Percentiles rank a stretch among this genome's conserved stretches.
Evolutionary conservation across 2,113 vertebrate genomes (phyloP).

Genomic region (Calidris pygmaea): DNA sequence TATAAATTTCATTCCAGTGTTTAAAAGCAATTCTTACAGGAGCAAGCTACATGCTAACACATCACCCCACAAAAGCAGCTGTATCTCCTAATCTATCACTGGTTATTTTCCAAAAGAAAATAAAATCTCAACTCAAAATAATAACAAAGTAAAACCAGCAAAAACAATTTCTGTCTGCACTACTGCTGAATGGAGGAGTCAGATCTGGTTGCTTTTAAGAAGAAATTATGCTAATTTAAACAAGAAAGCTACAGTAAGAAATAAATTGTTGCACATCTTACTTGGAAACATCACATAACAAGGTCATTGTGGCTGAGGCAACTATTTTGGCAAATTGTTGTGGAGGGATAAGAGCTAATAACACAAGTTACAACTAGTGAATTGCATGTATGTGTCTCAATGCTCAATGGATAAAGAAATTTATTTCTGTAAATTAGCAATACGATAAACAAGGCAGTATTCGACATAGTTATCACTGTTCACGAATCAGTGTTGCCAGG

Average conservation of each 20-base stretch:
- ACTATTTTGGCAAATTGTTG: constrained; percentile 66
- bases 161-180: neutral
- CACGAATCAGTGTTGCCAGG: neutral
- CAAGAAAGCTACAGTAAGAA: constrained; percentile 39
- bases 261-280: constrained; percentile 41
- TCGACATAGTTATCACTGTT: neutral
- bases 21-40: neutral
- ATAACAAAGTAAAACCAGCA: neutral
- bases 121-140: neutral
- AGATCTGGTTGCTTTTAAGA: constrained; percentile 18
- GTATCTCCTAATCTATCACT: neutral
- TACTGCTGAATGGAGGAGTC: neutral
- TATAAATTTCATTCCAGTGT: neutral
- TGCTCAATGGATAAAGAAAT: constrained; percentile 13
- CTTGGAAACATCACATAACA: constrained; percentile 54
- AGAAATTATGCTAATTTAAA: constrained; percentile 58
- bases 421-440: constrained; percentile 62
- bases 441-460: neutral
- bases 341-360: constrained; percentile 63
- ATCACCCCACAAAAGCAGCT: neutral
- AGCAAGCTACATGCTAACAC: neutral
- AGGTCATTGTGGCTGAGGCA: constrained; percentile 54
- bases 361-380: constrained; percentile 14
- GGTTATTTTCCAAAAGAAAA: neutral
- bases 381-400: constrained; percentile 6